Base-by-base conservation (phyloP, 1,140 invertebrate species). In the Prorops nasuta region DNA sequence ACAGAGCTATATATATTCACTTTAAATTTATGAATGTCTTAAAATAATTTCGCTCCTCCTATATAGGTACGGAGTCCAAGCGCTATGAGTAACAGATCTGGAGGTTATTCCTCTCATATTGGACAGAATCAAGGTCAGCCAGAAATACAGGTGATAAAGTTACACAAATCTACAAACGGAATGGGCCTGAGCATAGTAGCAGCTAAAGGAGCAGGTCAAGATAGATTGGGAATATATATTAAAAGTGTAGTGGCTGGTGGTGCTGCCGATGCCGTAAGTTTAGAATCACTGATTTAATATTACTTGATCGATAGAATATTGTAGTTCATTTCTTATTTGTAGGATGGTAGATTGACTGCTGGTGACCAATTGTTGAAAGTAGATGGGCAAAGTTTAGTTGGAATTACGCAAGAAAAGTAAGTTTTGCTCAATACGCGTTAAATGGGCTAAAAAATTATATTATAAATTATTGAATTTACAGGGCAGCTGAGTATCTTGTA, bases 331-430 rank as follows among this genome's bases (percentile, higher is more conserved):
- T 51, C 1, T 20, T 19, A 16, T 37, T 20, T 44, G 41, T 44
- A 17, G 82, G 95, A 98, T 80, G 94, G 94, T 6, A 81, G 94
- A 46, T 79, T 99, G 42, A 88, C 95, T 61, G 93, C 95, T 47
- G 97, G 98, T 14, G 98, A 99, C 82, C 98, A 99, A 75, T 78
- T 99, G 43, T 71, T 99, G 3, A 92, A 94, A 62, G 98, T 99
- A 0, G 96, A 99, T 77, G 96, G 94, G 9, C 91, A 97, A 71
- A 96, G 93, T 67, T 81, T 99, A 35, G 88, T 97, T 20, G 96
- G 95, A 38, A 95, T 99, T 47, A 94, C 94, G 3, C 97, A 99
- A 79, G 96, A 98, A 82, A 84, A 85, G 87, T 89, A 67, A 73
- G 79, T 72, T 14, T 32, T 3, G 3, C 1, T 41, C 44, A n/a